Evolutionary conservation across 1,140 invertebrate species (phyloP), one percentile per base, ranked within the genome.

Genomic region (Drosophila busckii): DNA sequence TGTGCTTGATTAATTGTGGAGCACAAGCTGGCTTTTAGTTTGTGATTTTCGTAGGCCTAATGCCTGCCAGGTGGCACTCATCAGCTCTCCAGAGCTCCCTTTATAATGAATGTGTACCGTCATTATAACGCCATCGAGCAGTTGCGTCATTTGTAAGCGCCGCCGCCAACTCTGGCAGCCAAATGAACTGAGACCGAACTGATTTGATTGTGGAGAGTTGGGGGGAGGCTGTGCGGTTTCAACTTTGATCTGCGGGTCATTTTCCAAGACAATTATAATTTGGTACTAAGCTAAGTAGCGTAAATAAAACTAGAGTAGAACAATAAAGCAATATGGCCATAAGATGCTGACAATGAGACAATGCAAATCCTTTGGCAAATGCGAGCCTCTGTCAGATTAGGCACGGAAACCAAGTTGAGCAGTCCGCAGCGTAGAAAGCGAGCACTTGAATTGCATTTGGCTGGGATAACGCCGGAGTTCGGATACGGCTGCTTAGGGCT

Each of bases 81-180:
- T 45, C 46, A 10, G 19, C 53, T 60, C 29, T 19, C 45, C 34
- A 25, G 13, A 13, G 19, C 40, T 28, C 60, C 29, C 28, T 25
- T 37, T 35, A 17, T 35, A 58, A 69, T 69, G 52, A 53, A 70
- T 65, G 71, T 53, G 40, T 62, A 76, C 71, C 71, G 71, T 80
- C 78, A 78, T 78, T 78, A 78, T 78, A 78, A 78, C 67, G 71
- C 71, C 67, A 78, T 78, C 56, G 71, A 67, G 49, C 55, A 78
- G 71, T 73, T 55, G 78, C 70, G 78, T 70, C 71, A 75, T 75
- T 75, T 70, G 76, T 31, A 38, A 73, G 60, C 70, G 70, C 48
- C 64, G 41, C 38, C 40, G 26, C 42, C 45, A 35, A 28, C 16
- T n/a, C n/a, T n/a, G n/a, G n/a, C n/a, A 26, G 12, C 22, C 4